These are phyloP conservation scores for Vanessa atalanta DNA, from an alignment of 1,140 invertebrate species.

Conservation along the genomic window DNA sequence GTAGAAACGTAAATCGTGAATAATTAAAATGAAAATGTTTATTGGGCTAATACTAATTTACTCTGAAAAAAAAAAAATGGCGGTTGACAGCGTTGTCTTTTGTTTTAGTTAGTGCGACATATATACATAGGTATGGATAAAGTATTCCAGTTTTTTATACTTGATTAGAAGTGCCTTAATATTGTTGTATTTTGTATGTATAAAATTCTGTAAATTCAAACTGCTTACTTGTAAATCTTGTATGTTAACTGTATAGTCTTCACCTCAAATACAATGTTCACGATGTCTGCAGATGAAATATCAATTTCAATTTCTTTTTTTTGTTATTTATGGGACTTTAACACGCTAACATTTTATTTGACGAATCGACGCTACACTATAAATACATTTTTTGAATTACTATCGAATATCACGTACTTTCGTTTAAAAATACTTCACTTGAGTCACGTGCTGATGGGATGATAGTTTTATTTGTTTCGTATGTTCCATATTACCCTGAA, in stretches of 20 bases:
- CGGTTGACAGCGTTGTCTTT: too few species aligned
- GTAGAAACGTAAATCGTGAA: too few species aligned
- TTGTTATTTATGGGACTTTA: constrained; percentile 4
- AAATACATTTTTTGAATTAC: not conserved
- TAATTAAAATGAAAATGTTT: too few species aligned
- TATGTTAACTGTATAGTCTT: not conserved
- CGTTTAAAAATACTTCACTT: not conserved
- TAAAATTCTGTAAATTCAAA: not conserved
- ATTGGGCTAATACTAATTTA: too few species aligned
- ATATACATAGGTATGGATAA: too few species aligned
- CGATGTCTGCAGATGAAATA: constrained; percentile 3
- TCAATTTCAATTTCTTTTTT: constrained; percentile 22
- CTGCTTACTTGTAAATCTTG: not conserved
- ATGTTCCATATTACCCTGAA: too few species aligned
- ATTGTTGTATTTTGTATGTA: not conserved
- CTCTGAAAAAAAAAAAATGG: too few species aligned
- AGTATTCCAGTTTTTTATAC: too few species aligned
- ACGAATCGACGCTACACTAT: not conserved
- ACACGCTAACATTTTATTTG: constrained; percentile 15
- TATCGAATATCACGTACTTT: not conserved
- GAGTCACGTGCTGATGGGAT: not conserved
- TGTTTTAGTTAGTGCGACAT: too few species aligned
- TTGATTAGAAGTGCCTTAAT: too few species aligned
- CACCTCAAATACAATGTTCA: not conserved
- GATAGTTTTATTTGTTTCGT: not conserved